These are phyloP conservation scores for Orchestes rusci DNA, from an alignment of 2,888 invertebrate species.

Conservation along the genomic window DNA sequence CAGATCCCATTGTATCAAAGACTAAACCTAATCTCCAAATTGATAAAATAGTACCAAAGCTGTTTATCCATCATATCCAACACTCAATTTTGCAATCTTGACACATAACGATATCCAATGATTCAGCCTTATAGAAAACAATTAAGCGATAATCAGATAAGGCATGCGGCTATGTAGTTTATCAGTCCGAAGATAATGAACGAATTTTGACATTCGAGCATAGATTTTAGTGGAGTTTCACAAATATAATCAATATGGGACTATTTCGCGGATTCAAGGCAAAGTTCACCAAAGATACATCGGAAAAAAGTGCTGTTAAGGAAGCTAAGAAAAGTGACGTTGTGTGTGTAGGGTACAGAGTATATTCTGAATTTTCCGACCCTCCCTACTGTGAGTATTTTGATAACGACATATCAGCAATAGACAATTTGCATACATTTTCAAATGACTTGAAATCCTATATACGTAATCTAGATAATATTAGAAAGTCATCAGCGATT, in stretches of 20 bases:
- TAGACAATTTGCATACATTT: too few relatives aligned
- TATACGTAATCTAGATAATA: too few relatives aligned
- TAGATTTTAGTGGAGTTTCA: slow-evolving; percentile 4
- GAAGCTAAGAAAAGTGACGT: slow-evolving; percentile 22
- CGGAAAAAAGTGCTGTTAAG: slow-evolving; percentile 19
- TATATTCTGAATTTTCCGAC: slow-evolving; percentile 30
- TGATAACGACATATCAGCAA: too few relatives aligned
- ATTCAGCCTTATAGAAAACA: too few relatives aligned
- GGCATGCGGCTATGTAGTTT: slow-evolving; percentile 8
- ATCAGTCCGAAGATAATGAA: slow-evolving; percentile 19
- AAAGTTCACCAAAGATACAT: slow-evolving; percentile 29
- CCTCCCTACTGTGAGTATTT: slow-evolving; percentile 19
- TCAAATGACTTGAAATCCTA: too few relatives aligned
- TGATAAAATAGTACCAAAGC: too few relatives aligned
- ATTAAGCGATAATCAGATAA: slow-evolving; percentile 18
- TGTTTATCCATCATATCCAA: too few relatives aligned
- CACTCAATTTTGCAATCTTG: too few relatives aligned
- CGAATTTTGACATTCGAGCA: slow-evolving; percentile 5
- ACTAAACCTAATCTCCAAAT: too few relatives aligned
- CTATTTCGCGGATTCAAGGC: slow-evolving; percentile 34
- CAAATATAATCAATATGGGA: slow-evolving; percentile 28
- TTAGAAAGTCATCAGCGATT: too few relatives aligned
- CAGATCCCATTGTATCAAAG: too few relatives aligned
- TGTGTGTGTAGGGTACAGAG: slow-evolving; percentile 30
- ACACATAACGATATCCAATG: too few relatives aligned